Base-by-base conservation (phyloP, 2,888 invertebrate species). In the Apodemia zela region DNA sequence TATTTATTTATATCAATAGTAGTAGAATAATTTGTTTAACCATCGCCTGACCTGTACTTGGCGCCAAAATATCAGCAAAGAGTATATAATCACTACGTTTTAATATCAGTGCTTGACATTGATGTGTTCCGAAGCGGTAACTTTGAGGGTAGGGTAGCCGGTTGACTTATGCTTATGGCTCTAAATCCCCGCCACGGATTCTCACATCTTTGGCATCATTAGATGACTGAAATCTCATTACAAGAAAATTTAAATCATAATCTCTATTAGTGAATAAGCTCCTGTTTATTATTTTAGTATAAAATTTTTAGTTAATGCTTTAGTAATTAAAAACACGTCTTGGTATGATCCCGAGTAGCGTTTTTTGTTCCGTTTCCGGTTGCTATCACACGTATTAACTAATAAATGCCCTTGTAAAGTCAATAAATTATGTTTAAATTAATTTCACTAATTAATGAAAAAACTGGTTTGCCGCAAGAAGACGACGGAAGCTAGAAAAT, bases 251-350 rank as follows among this genome's bases (percentile, higher is more conserved):
- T 0, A 59, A 47, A 59, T 63, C 35, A 60, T 54, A 45, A n/a
- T 45, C n/a, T n/a, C 1, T n/a, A 13, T 45, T n/a, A n/a, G 15
- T 2, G 4, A 5, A n/a, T n/a, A 15, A 15, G n/a, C 45, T 45
- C 6, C 45, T 15, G 18, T 38, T 47, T 29, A 60, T 47, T 25
- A 60, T 60, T 25, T 51, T 62, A 63, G 64, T 63, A 68, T 67
- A 63, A 67, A 64, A 70, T 68, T 69, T 69, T 68, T 67, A 68
- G 67, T 69, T 63, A 62, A 65, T 68, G 70, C 65, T 70, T 67
- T 72, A 71, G 75, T 54, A 54, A 54, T 54, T 73, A 74, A 75
- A 74, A 73, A 77, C 76, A 73, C 80, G 79, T 81, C 80, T 79
- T 75, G 67, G 75, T 78, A 73, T 71, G 68, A 70, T 71, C 74